phyloP scores from a whole-genome alignment of 37 sponge, comb jelly and placozoan genomes.

The Bolinopsis microptera region DNA sequence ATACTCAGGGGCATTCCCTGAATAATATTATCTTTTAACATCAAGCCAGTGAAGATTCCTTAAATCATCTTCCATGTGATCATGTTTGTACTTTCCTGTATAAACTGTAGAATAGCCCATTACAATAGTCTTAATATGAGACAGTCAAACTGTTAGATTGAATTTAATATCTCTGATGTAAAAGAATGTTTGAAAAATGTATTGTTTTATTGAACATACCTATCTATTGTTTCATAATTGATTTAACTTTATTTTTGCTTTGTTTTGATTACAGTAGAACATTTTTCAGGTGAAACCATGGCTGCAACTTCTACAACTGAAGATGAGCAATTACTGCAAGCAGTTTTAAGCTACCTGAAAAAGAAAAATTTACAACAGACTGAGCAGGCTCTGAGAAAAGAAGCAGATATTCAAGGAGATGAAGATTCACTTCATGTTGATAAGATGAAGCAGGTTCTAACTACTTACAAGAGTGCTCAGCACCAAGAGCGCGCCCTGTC shows the following conservation, averaged over 20 bases:
- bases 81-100: neutral
- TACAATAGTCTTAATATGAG: neutral
- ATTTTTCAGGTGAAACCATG: no score
- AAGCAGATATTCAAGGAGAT: conserved; percentile 61
- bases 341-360: conserved; percentile 52
- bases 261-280: no score
- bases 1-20: no score
- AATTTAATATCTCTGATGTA: no score
- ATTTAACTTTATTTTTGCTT: no score
- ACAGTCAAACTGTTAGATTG: no score
- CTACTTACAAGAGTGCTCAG: conserved; percentile 59
- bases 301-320: neutral
- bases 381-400: conserved; percentile 22
- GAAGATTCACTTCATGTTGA: conserved; percentile 53
- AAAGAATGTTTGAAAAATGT: no score
- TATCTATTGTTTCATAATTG: no score
- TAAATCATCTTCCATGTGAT: neutral
- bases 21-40: neutral
- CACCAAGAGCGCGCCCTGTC: conserved; percentile 49
- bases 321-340: conserved; percentile 52
- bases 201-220: no score
- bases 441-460: conserved; percentile 57
- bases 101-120: neutral
- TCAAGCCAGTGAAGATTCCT: neutral
- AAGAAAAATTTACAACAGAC: conserved; percentile 40